These are phyloP conservation scores for Pseudonaja textilis DNA, from an alignment of 2,113 vertebrate genomes.

Conservation along the genomic window DNA sequence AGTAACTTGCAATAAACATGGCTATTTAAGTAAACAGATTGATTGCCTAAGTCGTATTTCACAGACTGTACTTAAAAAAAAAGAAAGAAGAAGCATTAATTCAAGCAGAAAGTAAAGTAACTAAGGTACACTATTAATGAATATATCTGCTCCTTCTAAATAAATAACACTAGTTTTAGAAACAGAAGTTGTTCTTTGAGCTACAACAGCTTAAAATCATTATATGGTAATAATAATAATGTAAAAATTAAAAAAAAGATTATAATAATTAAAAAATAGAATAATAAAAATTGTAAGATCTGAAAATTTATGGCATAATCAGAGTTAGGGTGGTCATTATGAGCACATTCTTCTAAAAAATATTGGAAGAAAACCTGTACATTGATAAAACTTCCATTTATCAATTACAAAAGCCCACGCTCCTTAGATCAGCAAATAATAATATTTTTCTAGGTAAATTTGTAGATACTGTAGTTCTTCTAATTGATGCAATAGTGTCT, in stretches of 20 bases:
- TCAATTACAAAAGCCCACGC: neutral
- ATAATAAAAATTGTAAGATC: neutral
- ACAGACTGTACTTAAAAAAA: neutral
- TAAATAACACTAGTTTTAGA: neutral
- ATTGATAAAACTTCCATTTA: neutral
- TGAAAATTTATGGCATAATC: neutral
- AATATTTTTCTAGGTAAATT: neutral
- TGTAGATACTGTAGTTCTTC: neutral
- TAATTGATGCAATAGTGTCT: neutral
- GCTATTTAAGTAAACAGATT: neutral
- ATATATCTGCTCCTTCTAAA: neutral
- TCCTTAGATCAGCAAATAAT: neutral
- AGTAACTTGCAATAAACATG: neutral
- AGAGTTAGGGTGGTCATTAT: neutral
- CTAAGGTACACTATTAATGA: neutral
- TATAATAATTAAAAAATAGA: neutral
- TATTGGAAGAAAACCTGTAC: neutral
- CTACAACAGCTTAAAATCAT: neutral
- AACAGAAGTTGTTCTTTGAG: neutral
- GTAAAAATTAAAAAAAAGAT: neutral
- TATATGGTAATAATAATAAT: neutral
- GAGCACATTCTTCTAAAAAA: neutral
- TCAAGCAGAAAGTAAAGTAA: neutral
- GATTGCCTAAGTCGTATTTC: slow-evolving; percentile 17
- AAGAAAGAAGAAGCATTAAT: neutral